Conservation (phyloP, 1,140 invertebrate genomes). For the Pogonus chalceus region DNA sequence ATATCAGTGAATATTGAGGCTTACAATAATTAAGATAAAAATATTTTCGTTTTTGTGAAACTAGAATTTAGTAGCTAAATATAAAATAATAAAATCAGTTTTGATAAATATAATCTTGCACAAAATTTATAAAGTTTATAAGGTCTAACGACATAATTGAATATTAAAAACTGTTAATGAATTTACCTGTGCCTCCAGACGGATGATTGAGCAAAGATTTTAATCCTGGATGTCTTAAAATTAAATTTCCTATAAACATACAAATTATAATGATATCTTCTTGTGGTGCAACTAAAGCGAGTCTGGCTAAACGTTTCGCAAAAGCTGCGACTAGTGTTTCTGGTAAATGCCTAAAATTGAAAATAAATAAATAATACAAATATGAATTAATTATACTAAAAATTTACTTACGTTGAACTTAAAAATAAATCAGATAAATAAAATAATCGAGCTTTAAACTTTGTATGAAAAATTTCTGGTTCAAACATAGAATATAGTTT, state of each 20-base stretch:
- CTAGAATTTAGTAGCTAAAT: no score
- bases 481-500: slow-evolving; percentile 90
- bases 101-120: slow-evolving; percentile 7
- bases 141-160: background rate
- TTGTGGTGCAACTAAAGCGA: slow-evolving; percentile 71
- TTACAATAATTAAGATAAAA: no score
- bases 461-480: slow-evolving; percentile 80
- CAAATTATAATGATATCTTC: slow-evolving; percentile 71
- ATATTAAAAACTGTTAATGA: slow-evolving; percentile 5
- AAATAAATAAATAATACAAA: slow-evolving; percentile 15
- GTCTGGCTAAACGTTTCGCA: slow-evolving; percentile 74
- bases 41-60: no score
- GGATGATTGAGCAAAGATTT: slow-evolving; percentile 62
- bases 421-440: slow-evolving; percentile 84
- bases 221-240: slow-evolving; percentile 72
- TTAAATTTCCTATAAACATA: slow-evolving; percentile 75
- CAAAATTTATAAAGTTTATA: slow-evolving; percentile 9
- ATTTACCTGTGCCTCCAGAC: slow-evolving; percentile 34
- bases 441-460: slow-evolving; percentile 78
- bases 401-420: slow-evolving; percentile 65
- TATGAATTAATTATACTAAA: slow-evolving; percentile 2
- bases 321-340: slow-evolving; percentile 88
- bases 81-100: background rate
- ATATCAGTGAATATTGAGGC: no score
- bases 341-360: slow-evolving; percentile 75